Percentiles rank a stretch among this genome's conserved stretches.
These are phyloP conservation scores for Drosophila triauraria DNA, from an alignment of 1,140 invertebrate species.

Conservation along the genomic window DNA sequence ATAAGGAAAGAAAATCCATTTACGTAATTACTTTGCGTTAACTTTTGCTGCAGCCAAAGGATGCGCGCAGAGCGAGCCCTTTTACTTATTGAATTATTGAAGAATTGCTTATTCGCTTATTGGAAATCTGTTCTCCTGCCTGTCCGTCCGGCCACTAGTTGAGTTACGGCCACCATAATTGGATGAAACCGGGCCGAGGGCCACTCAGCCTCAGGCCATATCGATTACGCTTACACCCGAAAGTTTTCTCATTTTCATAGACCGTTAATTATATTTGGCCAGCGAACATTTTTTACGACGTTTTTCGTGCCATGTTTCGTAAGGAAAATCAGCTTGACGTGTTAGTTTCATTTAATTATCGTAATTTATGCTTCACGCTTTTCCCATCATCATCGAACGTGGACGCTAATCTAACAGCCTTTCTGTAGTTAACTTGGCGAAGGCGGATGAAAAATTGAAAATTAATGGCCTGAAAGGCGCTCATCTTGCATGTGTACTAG, in stretches of 20 bases:
- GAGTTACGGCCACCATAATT: slow-evolving; percentile 44
- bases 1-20: slow-evolving; percentile 69
- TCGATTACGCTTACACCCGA: slow-evolving; percentile 41
- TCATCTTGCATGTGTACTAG: no score
- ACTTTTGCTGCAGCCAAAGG: slow-evolving; percentile 56
- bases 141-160: slow-evolving; percentile 27
- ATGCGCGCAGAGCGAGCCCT: slow-evolving; percentile 33
- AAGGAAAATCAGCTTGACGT: slow-evolving; percentile 12
- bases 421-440: neutral
- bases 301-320: slow-evolving; percentile 1
- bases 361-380: slow-evolving; percentile 33
- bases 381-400: slow-evolving; percentile 11
- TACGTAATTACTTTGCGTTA: slow-evolving; percentile 81
- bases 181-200: slow-evolving; percentile 29
- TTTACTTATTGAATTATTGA: slow-evolving; percentile 73
- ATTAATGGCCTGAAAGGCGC: slow-evolving; percentile 23
- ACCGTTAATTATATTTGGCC: slow-evolving; percentile 43
- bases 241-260: slow-evolving; percentile 49
- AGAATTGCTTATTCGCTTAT: slow-evolving; percentile 71
- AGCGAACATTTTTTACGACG: slow-evolving; percentile 18
- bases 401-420: slow-evolving; percentile 11
- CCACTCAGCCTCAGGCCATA: slow-evolving; percentile 5
- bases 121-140: slow-evolving; percentile 63
- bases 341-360: slow-evolving; percentile 37
- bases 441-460: slow-evolving; percentile 24